Conservation (phyloP, 2,797 vertebrate species). For the Coregonus sp. region DNA sequence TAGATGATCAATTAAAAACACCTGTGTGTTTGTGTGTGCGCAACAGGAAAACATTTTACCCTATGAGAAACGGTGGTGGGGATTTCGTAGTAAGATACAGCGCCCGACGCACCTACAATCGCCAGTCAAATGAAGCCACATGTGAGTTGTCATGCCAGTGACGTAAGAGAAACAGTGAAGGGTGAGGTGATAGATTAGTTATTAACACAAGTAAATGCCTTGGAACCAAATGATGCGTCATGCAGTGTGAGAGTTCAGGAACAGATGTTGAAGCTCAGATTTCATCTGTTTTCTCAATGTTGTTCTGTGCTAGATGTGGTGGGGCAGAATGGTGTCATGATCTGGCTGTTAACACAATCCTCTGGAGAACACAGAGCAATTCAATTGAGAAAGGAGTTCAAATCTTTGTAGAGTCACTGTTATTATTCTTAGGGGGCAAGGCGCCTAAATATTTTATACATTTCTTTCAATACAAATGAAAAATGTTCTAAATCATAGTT, state of each 20-base stretch:
- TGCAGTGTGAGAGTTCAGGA: background rate
- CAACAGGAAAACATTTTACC: conserved; percentile 75
- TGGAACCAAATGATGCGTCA: background rate
- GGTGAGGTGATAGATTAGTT: background rate
- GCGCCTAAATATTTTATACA: no score
- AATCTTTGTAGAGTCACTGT: background rate
- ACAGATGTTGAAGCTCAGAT: background rate
- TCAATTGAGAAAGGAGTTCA: background rate
- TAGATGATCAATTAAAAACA: background rate
- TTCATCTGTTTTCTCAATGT: background rate
- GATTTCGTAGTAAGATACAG: conserved; percentile 79
- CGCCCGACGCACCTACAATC: conserved; percentile 78
- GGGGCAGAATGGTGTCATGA: background rate
- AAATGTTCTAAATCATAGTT: background rate
- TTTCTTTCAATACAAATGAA: background rate
- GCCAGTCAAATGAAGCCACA: conserved; percentile 77
- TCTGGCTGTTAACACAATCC: background rate
- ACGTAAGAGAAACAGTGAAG: background rate
- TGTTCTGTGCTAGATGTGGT: background rate
- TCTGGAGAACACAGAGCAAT: background rate
- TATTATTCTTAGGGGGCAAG: background rate
- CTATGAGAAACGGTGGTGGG: conserved; percentile 76
- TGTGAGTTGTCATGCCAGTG: conserved; percentile 64
- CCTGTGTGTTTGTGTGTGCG: conserved; percentile 16
- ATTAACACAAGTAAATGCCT: background rate